Conservation (phyloP, 2,888 invertebrate genomes). For the Euzophera pinguis region DNA sequence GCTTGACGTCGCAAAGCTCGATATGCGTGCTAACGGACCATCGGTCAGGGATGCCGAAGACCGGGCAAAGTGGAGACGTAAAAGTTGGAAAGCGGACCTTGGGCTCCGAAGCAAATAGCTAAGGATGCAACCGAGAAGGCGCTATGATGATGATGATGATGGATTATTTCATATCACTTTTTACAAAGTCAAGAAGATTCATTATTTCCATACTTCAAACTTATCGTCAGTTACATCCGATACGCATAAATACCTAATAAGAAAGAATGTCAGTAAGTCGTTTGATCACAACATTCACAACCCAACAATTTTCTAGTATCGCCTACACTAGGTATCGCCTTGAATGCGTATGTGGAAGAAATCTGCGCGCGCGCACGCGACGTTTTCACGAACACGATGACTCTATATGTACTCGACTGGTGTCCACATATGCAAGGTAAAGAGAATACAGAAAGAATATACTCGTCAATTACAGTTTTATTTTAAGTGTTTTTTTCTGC, state of each 20-base stretch:
- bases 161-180: background rate
- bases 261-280: background rate
- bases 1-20: too few species aligned
- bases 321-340: constrained; percentile 42
- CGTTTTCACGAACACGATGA: constrained; percentile 58
- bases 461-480: too few species aligned
- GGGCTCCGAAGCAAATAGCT: too few species aligned
- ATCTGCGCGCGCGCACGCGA: constrained; percentile 65
- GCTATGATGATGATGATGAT: too few species aligned
- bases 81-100: too few species aligned
- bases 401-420: constrained; percentile 11
- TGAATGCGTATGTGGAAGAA: constrained; percentile 60
- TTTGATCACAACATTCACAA: constrained; percentile 20
- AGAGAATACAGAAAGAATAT: background rate
- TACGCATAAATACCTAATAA: background rate
- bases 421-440: background rate
- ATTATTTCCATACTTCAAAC: too few species aligned
- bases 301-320: constrained; percentile 16
- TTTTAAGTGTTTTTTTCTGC: too few species aligned
- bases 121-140: too few species aligned
- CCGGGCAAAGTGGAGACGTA: too few species aligned
- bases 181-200: too few species aligned
- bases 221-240: background rate
- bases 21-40: too few species aligned
- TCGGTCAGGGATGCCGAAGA: too few species aligned